These are phyloP conservation scores for Cheumatopsyche charites DNA, from an alignment of 1,140 invertebrate species.

Conservation along the genomic window DNA sequence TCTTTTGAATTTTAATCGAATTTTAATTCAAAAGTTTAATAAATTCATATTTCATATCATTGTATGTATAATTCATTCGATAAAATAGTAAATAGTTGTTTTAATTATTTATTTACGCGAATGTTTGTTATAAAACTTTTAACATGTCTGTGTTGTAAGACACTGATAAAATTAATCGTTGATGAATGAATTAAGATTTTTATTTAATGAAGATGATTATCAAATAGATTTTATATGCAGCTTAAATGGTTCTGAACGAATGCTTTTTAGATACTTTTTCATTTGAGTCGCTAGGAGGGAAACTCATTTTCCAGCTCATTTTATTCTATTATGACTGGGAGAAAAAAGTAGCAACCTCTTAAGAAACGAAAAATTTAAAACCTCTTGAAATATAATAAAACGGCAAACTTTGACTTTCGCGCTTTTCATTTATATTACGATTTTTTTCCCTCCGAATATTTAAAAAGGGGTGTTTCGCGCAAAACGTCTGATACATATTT, in stretches of 20 bases:
- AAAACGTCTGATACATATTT: not conserved
- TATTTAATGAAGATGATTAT: no score
- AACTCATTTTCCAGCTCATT: constrained; percentile 50
- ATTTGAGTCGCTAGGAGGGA: constrained; percentile 44
- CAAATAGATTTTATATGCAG: not conserved
- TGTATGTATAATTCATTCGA: no score
- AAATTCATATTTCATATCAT: no score
- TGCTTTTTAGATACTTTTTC: constrained; percentile 33
- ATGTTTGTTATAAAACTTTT: no score
- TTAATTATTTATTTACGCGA: no score
- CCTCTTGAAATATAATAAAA: constrained; percentile 46
- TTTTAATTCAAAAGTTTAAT: no score
- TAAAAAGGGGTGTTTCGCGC: not conserved
- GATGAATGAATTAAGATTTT: no score
- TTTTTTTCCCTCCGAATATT: constrained; percentile 18
- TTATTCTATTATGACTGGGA: constrained; percentile 48
- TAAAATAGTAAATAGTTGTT: no score
- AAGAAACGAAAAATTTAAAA: constrained; percentile 48
- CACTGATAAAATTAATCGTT: no score
- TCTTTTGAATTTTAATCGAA: not conserved
- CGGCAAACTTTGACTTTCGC: constrained; percentile 40
- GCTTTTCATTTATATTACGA: constrained; percentile 26
- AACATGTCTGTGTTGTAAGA: no score
- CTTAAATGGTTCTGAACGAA: not conserved
- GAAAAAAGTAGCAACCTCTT: constrained; percentile 49